phyloP scores from a whole-genome alignment of 2,888 invertebrate species.

The Malacosoma neustria region DNA sequence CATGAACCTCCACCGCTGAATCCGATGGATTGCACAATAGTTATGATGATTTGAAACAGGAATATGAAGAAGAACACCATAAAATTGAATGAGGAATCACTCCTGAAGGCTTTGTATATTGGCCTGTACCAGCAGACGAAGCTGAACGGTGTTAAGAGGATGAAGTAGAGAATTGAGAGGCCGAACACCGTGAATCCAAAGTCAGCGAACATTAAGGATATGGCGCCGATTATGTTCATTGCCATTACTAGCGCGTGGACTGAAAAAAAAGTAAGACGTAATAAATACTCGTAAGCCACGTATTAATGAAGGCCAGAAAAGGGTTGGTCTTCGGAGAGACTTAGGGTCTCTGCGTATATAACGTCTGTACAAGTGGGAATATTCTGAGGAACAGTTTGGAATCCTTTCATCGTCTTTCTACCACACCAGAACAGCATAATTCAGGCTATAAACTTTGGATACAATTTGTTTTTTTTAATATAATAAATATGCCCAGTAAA shows the following conservation, averaged over 20 bases:
- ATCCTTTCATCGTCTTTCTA: no score
- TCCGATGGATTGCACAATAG: constrained; percentile 91
- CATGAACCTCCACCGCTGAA: constrained; percentile 89
- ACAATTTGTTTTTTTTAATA: no score
- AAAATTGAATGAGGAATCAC: constrained; percentile 99
- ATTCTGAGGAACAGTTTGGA: no score
- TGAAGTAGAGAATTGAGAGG: constrained; percentile 89
- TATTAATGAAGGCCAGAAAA: no score
- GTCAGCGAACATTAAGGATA: constrained; percentile 81
- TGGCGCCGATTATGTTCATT: constrained; percentile 89
- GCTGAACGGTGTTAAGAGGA: constrained; percentile 96
- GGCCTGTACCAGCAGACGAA: constrained; percentile 99
- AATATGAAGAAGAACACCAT: constrained; percentile 99
- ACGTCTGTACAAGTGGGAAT: no score
- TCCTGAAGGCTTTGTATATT: constrained; percentile 98
- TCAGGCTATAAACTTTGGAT: no score
- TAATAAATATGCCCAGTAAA: no score
- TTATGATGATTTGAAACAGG: constrained; percentile 94
- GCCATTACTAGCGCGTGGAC: constrained; percentile 92
- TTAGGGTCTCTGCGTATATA: no score
- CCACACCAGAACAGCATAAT: no score
- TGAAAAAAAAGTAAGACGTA: constrained; percentile 70
- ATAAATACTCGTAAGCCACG: no score
- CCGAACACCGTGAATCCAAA: constrained; percentile 84
- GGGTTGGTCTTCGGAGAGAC: no score